phyloP scores from a whole-genome alignment of 1,140 invertebrate genomes.

The Drosophila melanogaster region DNA sequence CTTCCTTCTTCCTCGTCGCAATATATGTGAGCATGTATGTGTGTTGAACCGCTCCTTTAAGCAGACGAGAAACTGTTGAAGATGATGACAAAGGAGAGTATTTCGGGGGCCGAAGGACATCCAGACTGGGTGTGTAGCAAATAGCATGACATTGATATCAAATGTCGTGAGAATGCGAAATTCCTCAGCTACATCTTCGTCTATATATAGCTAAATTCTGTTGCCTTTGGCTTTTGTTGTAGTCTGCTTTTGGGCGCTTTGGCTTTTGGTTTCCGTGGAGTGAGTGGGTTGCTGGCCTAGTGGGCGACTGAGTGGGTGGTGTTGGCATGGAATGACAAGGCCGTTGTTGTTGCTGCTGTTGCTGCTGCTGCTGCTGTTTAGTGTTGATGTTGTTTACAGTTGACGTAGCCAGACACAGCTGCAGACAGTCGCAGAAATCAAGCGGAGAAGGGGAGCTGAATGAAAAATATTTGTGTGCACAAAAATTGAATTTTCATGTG shows the following conservation, averaged over 20 bases:
- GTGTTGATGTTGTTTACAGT: conserved; percentile 77
- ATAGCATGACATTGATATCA: conserved; percentile 80
- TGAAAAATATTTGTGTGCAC: conserved; percentile 20
- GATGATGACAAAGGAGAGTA: conserved; percentile 17
- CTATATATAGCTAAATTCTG: conserved; percentile 23
- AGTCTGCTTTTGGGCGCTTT: conserved; percentile 63
- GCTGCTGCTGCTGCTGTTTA: conserved; percentile 34
- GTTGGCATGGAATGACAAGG: conserved; percentile 40
- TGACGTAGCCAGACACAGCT: conserved; percentile 80
- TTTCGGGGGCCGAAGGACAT: neutral
- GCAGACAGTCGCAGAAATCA: conserved; percentile 60
- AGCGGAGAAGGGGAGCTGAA: neutral
- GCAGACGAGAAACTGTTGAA: conserved; percentile 32
- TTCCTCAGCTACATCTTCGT: conserved; percentile 33
- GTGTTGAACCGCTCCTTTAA: conserved; percentile 30
- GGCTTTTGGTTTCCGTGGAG: conserved; percentile 19
- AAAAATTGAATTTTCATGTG: conserved; percentile 29
- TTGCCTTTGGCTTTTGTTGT: conserved; percentile 58
- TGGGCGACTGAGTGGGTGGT: conserved; percentile 4
- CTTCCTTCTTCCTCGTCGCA: conserved; percentile 8
- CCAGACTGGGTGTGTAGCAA: conserved; percentile 52
- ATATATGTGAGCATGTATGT: conserved; percentile 2
- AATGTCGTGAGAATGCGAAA: conserved; percentile 73
- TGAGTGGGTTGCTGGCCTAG: neutral
- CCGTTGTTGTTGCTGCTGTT: conserved; percentile 39